Percentiles rank a stretch among this genome's conserved stretches.
Conservation (phyloP, 2,113 vertebrate genomes). For the Malurus elegans region DNA sequence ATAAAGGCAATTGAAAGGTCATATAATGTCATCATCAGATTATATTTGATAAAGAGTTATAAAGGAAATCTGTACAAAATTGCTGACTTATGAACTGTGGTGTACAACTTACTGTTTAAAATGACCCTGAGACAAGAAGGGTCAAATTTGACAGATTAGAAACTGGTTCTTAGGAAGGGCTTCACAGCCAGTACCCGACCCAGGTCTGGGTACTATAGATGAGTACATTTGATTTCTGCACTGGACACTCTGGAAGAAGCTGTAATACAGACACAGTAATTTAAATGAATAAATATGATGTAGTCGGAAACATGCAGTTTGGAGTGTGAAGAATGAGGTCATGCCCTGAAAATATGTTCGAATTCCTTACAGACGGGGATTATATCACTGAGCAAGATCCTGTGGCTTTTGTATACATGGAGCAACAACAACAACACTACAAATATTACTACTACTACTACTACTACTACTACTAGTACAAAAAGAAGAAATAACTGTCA, state of each 20-base stretch:
- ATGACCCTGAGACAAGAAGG: background rate
- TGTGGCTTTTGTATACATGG: background rate
- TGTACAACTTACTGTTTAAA: background rate
- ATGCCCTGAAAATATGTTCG: background rate
- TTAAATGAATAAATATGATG: background rate
- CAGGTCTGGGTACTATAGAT: background rate
- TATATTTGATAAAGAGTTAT: background rate
- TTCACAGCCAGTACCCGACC: background rate
- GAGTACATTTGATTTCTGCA: rapidly evolving
- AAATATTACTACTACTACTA: too few species aligned
- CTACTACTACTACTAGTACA: background rate
- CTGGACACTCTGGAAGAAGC: background rate
- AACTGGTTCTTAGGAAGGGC: background rate
- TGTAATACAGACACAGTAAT: background rate
- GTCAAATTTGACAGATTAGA: background rate
- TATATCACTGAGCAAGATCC: background rate
- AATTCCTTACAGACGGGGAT: background rate
- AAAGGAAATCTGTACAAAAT: background rate
- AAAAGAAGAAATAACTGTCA: background rate
- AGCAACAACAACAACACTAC: background rate
- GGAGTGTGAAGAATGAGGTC: background rate
- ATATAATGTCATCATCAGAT: background rate
- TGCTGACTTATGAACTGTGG: background rate
- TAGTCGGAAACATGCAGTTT: background rate
- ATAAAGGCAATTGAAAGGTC: background rate